Base-by-base conservation (phyloP, 2,797 vertebrate species). In the Epinephelus awoara region DNA sequence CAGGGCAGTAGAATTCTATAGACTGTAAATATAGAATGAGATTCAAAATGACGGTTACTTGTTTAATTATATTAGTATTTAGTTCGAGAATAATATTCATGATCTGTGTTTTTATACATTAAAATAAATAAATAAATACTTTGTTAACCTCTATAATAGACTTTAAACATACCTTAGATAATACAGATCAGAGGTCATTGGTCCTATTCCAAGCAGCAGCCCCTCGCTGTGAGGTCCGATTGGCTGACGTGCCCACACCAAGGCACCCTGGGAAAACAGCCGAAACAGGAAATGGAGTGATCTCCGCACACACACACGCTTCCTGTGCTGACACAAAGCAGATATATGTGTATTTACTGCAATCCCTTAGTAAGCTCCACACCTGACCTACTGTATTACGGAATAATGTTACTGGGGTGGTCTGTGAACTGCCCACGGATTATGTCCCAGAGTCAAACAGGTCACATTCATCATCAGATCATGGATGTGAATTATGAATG, bases 271-370 rank as follows among this genome's bases (percentile, higher is more conserved):
- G 86, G 88, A 87, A 84, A 87, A 85, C 19, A 29, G 67, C 83
- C 87, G 70, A 82, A 91, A 91, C 88, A 91, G 90, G 91, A 94
- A 92, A 90, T 80, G 80, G 91, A 87, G 87, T 89, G 84, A 88
- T 89, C 81, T 79, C 80, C 44, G 61, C 85, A 73, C 72, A 67
- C 38, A 79, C 77, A 89, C 84, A 72, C 27, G 68, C 67, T 83
- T 89, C 80, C 88, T 88, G 73, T 76, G 58, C 76, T 79, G 85
- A 89, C 83, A 85, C 64, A 62, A 78, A 83, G 71, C 89, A 87
- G 83, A 88, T 85, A 84, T 77, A 81, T 90, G 83, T 87, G 81
- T 80, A 85, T 80, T 79, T 71, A 80, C 68, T 49, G 68, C 9
- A 50, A 67, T 67, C 54, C 56, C 63, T 42, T 18, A 42, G 68